Conservation (phyloP, 2,888 invertebrate species). For the Agrochola litura region DNA sequence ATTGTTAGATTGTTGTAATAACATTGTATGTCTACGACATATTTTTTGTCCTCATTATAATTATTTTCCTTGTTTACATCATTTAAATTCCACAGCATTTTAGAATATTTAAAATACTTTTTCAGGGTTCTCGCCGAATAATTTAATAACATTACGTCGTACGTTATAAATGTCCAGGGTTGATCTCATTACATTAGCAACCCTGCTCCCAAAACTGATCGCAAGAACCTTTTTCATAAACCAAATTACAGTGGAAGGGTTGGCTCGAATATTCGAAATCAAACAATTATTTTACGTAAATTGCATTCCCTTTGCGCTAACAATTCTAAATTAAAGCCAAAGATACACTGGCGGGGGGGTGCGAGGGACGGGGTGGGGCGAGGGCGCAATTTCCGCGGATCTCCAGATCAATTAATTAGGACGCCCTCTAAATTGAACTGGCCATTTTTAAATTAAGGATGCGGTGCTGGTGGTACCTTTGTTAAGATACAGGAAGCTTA, state of each 20-base stretch:
- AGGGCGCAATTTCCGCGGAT: conserved; percentile 85
- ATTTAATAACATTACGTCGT: conserved; percentile 42
- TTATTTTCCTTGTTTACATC: conserved; percentile 19
- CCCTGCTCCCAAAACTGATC: conserved; percentile 62
- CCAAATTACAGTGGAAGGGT: conserved; percentile 79
- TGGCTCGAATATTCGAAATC: conserved; percentile 84
- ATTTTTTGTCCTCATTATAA: conserved; percentile 14
- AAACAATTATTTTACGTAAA: conserved; percentile 90
- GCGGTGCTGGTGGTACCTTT: conserved; percentile 52
- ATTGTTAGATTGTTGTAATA: neutral
- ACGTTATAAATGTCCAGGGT: conserved; percentile 60
- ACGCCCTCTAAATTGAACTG: conserved; percentile 84
- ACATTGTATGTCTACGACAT: neutral
- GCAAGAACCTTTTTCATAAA: conserved; percentile 75
- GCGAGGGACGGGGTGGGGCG: conserved; percentile 61
- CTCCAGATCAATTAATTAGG: conserved; percentile 90
- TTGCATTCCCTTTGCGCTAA: conserved; percentile 89
- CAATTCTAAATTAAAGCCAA: conserved; percentile 90
- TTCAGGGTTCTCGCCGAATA: conserved; percentile 24
- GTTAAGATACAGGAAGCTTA: conserved; percentile 41
- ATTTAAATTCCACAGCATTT: conserved; percentile 37
- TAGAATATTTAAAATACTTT: conserved; percentile 29
- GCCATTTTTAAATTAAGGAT: conserved; percentile 74
- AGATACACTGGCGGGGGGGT: conserved; percentile 81
- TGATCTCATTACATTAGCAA: conserved; percentile 69